Evolutionary conservation across 1,140 invertebrate genomes (phyloP).

Genomic region (Cheumatopsyche charites): DNA sequence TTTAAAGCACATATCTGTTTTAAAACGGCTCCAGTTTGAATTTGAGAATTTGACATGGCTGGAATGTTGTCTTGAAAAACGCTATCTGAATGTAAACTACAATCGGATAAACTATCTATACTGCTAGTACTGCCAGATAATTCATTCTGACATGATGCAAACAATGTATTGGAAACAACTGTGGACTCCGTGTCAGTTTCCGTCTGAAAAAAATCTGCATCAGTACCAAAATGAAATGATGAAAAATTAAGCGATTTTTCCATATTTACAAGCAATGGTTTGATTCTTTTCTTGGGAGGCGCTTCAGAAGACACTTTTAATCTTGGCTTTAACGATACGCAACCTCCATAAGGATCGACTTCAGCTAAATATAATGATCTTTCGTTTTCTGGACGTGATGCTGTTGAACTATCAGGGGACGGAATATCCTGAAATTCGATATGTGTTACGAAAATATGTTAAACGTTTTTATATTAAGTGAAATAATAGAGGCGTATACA

Average conservation of each 20-base stretch:
- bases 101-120: slow-evolving; percentile 43
- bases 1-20: slow-evolving; percentile 18
- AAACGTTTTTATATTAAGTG: neutral
- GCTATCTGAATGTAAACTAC: slow-evolving; percentile 41
- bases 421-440: slow-evolving; percentile 30
- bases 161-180: slow-evolving; percentile 15
- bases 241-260: neutral
- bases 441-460: neutral
- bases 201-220: slow-evolving; percentile 32
- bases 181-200: slow-evolving; percentile 45
- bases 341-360: slow-evolving; percentile 42
- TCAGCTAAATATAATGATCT: slow-evolving; percentile 44
- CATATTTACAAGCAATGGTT: slow-evolving; percentile 37
- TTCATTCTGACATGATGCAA: slow-evolving; percentile 30
- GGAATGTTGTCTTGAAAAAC: neutral
- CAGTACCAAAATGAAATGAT: neutral
- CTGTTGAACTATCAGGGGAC: slow-evolving; percentile 44
- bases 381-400: slow-evolving; percentile 38
- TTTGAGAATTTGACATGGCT: neutral
- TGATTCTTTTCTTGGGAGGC: slow-evolving; percentile 33
- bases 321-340: slow-evolving; percentile 40
- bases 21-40: neutral
- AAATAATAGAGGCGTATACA: slow-evolving; percentile 34
- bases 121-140: slow-evolving; percentile 43
- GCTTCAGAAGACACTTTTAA: neutral